Percentiles rank a stretch among this genome's conserved stretches.
These are phyloP conservation scores for Polydrusus cervinus DNA, from an alignment of 2,888 invertebrate genomes.

Conservation along the genomic window DNA sequence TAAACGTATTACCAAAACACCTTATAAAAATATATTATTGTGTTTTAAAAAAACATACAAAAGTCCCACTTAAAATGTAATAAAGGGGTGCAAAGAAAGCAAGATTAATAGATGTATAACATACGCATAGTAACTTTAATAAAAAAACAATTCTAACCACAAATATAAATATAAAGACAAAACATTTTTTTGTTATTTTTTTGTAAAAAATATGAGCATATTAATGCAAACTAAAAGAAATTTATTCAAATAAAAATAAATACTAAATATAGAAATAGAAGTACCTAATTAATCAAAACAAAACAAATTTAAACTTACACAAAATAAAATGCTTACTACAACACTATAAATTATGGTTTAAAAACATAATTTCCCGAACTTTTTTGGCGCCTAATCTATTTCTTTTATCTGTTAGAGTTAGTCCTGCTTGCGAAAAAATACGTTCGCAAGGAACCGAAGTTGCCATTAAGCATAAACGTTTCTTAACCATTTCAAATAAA, in stretches of 20 bases:
- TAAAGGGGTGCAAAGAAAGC: constrained; percentile 4
- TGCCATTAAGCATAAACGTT: constrained; percentile 8
- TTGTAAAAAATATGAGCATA: not conserved
- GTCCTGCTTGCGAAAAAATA: constrained; percentile 20
- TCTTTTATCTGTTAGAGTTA: constrained; percentile 21
- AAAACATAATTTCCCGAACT: constrained; percentile 33
- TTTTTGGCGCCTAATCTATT: constrained; percentile 17
- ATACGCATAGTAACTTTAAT: not conserved
- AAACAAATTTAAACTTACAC: not conserved
- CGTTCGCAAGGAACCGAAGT: constrained; percentile 12
- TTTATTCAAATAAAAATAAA: not conserved
- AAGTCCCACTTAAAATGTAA: not conserved
- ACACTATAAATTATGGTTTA: constrained; percentile 22
- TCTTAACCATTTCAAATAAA: constrained; percentile 18
- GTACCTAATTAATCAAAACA: not conserved
- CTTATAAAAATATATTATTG: no score
- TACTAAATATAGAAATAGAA: not conserved
- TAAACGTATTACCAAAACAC: not conserved
- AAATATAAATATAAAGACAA: not conserved
- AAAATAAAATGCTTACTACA: not conserved
- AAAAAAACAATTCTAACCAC: not conserved
- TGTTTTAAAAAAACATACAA: not conserved
- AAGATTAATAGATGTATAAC: not conserved
- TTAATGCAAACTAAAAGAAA: not conserved
- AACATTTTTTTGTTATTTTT: not conserved